Conservation (phyloP, 2,888 invertebrate genomes). For the Cetonia aurata region DNA sequence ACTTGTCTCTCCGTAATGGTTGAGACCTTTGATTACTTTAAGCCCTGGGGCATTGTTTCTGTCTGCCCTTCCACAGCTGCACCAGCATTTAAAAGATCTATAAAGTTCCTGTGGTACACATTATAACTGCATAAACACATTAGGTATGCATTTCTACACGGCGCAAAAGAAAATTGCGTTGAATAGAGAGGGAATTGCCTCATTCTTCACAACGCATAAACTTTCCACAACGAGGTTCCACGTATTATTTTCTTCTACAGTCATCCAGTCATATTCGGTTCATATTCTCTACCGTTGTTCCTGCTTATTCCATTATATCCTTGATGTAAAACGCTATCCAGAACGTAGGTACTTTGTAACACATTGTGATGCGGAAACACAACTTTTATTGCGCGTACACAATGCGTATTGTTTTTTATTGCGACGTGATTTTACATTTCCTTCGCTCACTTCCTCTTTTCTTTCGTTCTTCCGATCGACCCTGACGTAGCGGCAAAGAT, state of each 20-base stretch:
- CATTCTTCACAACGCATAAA: constrained; percentile 6
- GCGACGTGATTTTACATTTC: constrained; percentile 37
- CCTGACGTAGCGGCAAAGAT: neutral
- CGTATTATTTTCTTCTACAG: constrained; percentile 25
- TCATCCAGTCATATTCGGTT: constrained; percentile 12
- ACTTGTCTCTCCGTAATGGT: too few species aligned
- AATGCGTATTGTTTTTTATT: constrained; percentile 41
- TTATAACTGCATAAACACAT: too few species aligned
- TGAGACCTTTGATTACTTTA: too few species aligned
- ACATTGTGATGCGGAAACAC: constrained; percentile 51
- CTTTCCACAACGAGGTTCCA: constrained; percentile 18
- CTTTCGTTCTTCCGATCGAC: constrained; percentile 1
- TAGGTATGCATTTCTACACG: too few species aligned
- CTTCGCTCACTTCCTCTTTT: constrained; percentile 16
- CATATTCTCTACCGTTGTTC: constrained; percentile 16
- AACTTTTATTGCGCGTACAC: constrained; percentile 39
- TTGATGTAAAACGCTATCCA: constrained; percentile 49
- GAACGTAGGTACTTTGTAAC: constrained; percentile 48
- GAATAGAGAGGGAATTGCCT: too few species aligned
- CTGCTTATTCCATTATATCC: constrained; percentile 49
- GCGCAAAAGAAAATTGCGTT: too few species aligned
- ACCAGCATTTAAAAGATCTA: too few species aligned
- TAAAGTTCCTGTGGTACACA: too few species aligned
- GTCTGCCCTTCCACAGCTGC: too few species aligned
- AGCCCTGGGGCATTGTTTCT: too few species aligned